Conservation (phyloP, 2,113 vertebrate genomes). For the Pseudorasbora parva region DNA sequence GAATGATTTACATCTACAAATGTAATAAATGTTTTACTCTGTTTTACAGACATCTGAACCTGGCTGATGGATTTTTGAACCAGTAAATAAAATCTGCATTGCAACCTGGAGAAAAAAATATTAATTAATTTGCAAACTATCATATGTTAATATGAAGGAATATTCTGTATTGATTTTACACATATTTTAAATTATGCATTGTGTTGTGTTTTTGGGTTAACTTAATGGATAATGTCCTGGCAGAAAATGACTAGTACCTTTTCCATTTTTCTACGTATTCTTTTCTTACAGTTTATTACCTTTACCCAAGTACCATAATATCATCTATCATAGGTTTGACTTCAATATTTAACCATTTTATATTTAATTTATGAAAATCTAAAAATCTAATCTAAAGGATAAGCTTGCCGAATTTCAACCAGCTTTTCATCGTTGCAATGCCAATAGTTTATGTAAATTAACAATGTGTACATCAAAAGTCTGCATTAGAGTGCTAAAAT, state of each 20-base stretch:
- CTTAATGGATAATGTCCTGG: neutral
- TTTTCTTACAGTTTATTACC: neutral
- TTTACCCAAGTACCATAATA: neutral
- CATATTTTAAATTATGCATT: neutral
- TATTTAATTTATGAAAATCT: neutral
- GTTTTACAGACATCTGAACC: conserved; percentile 31
- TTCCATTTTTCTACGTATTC: too few relatives aligned
- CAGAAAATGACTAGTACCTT: too few relatives aligned
- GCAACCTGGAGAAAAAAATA: neutral
- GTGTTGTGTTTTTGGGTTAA: neutral
- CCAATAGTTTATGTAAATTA: neutral
- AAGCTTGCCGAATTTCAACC: neutral
- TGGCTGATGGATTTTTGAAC: neutral
- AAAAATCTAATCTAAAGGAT: neutral
- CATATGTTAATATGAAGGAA: neutral
- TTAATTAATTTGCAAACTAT: neutral
- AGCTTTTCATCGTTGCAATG: neutral
- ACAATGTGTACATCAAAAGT: neutral
- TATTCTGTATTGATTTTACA: neutral
- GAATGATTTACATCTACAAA: too few relatives aligned
- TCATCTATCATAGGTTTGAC: neutral
- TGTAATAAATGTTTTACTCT: neutral
- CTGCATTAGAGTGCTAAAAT: neutral
- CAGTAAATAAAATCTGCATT: neutral
- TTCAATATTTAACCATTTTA: neutral